Evolutionary conservation across 2,797 vertebrate genomes (phyloP).

Genomic region (Enteromius trimaculatus): DNA sequence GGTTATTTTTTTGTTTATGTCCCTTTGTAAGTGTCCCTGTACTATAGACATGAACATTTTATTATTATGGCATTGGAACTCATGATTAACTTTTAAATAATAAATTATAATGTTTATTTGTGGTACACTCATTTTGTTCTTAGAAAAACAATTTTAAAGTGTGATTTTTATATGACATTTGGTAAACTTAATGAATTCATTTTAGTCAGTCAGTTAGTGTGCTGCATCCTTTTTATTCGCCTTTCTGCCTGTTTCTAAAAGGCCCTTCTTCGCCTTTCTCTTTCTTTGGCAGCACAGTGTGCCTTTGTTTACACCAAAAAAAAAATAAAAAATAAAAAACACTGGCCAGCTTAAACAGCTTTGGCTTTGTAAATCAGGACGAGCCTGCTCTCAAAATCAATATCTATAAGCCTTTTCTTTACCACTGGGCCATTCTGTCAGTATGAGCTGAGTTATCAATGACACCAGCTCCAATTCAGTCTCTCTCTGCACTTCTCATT

Average conservation of each 20-base stretch:
- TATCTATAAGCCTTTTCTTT: constrained; percentile 47
- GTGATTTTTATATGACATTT: constrained; percentile 56
- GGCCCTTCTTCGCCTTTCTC: constrained; percentile 9
- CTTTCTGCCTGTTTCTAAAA: constrained; percentile 24
- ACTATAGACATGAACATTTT: not conserved
- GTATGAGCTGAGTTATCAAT: constrained; percentile 46
- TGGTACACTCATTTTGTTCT: not conserved
- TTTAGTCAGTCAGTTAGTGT: constrained; percentile 1
- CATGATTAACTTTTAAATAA: not conserved
- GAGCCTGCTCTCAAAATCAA: constrained; percentile 55
- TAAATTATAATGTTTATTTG: not conserved
- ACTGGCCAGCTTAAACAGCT: constrained; percentile 31
- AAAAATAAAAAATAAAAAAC: constrained; percentile 9
- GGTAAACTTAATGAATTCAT: constrained; percentile 28
- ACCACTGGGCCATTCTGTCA: constrained; percentile 42
- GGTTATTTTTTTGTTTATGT: not conserved
- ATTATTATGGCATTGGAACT: not conserved
- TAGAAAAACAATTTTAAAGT: not conserved
- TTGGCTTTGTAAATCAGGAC: constrained; percentile 54
- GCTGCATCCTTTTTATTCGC: constrained; percentile 1
- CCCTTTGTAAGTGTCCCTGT: not conserved
- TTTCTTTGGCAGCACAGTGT: not conserved
- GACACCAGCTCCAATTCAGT: constrained; percentile 46
- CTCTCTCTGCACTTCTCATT: constrained; percentile 41
- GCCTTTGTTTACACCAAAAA: constrained; percentile 30